Evolutionary conservation across 2,888 invertebrate genomes (phyloP).

Genomic region (Tenthredo livida): DNA sequence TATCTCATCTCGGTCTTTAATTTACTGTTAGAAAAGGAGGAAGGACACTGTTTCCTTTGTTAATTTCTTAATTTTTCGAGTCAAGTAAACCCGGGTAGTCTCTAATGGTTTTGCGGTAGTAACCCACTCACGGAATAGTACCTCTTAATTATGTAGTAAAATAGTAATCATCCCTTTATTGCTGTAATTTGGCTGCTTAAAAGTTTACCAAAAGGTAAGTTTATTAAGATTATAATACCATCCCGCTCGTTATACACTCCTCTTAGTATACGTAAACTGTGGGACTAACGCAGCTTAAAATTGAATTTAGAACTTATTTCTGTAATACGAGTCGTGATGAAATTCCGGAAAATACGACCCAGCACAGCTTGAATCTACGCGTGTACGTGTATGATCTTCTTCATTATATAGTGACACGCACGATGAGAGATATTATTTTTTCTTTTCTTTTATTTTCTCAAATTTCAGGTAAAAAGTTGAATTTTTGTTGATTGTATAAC

Average conservation of each 20-base stretch:
- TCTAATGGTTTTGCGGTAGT: slow-evolving; percentile 32
- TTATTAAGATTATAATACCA: slow-evolving; percentile 50
- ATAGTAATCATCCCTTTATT: slow-evolving; percentile 49
- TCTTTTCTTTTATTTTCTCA: not conserved
- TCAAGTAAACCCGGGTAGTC: slow-evolving; percentile 6
- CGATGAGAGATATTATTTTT: not conserved
- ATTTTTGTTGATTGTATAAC: not conserved
- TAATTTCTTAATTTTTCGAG: slow-evolving; percentile 40
- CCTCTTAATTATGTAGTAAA: slow-evolving; percentile 51
- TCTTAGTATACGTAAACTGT: slow-evolving; percentile 16
- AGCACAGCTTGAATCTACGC: not conserved
- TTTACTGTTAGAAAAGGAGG: slow-evolving; percentile 14
- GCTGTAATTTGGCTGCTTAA: slow-evolving; percentile 49
- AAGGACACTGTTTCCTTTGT: slow-evolving; percentile 26
- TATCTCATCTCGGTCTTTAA: slow-evolving; percentile 19
- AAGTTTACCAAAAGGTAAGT: slow-evolving; percentile 48
- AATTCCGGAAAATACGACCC: slow-evolving; percentile 2
- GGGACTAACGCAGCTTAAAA: slow-evolving; percentile 24
- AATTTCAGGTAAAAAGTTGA: not conserved
- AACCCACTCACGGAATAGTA: slow-evolving; percentile 48
- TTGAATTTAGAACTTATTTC: slow-evolving; percentile 37
- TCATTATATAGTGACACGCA: not conserved
- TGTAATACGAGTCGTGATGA: slow-evolving; percentile 7
- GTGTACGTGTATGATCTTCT: not conserved
- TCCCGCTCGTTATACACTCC: slow-evolving; percentile 28